Conservation (phyloP, 2,113 vertebrate genomes). For the Gymnogyps californianus region DNA sequence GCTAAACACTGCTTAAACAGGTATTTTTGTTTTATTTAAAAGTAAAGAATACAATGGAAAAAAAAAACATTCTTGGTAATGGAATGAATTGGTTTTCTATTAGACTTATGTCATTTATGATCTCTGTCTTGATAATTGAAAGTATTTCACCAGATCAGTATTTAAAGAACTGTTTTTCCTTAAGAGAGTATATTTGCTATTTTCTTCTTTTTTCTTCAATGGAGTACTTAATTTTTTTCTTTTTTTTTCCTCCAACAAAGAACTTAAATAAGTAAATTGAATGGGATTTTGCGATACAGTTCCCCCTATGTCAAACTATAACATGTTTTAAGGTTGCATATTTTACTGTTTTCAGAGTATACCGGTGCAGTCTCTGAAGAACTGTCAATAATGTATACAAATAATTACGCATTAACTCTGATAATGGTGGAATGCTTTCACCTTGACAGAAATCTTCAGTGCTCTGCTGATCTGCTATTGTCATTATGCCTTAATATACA, state of each 20-base stretch:
- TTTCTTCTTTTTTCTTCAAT: neutral
- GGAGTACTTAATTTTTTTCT: neutral
- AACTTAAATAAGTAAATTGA: neutral
- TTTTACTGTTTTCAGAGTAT: neutral
- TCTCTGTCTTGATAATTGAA: neutral
- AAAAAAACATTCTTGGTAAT: neutral
- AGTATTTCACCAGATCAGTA: neutral
- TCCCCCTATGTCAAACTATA: neutral
- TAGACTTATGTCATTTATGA: neutral
- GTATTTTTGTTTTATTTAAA: neutral
- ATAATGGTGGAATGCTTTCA: neutral
- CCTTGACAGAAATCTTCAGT: neutral
- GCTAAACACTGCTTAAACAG: neutral
- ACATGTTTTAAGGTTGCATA: neutral
- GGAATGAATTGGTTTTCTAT: neutral
- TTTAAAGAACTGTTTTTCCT: neutral
- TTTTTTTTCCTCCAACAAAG: neutral
- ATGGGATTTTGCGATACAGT: neutral
- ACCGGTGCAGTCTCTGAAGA: neutral
- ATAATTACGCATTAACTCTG: neutral
- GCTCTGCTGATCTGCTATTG: neutral
- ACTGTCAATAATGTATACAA: neutral
- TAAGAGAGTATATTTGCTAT: neutral
- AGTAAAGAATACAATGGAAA: neutral
- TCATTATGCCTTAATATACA: neutral